Base-by-base conservation (phyloP, 2,888 invertebrate species). In the Xylota sylvarum region DNA sequence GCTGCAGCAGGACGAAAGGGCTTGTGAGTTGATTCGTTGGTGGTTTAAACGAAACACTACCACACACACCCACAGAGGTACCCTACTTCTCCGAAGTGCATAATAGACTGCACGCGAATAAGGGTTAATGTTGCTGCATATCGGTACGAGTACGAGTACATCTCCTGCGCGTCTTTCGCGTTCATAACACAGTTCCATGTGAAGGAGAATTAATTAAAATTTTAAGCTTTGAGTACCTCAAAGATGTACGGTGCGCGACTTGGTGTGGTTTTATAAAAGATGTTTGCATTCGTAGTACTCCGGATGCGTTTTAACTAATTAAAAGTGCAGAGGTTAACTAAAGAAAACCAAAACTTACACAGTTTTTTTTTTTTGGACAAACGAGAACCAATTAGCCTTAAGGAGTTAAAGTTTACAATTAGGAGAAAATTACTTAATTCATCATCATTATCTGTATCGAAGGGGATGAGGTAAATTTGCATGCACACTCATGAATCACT, bases 141-240 rank as follows among this genome's bases (percentile, higher is more conserved):
- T n/a, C n/a, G n/a, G n/a, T n/a, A n/a, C n/a, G n/a, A n/a, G n/a
- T n/a, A n/a, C n/a, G n/a, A 50, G 64, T 35, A 32, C 62, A 32
- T 46, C 46, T 46, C 32, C 56, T 48, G 27, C 23, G 14, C 40
- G 17, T 9, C 43, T 10, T 14, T 64, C 64, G 35, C 64, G 35
- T 55, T 58, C 65, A 27, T 17, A 23, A 3, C 58, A 48, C 19
- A 56, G 74, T 2, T 72, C 46, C 12, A 74, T 52, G 70, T 76
- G 58, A 55, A 70, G 70, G 52, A 37, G 65, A 76, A 80, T 85
- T 85, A 80, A 85, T 85, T 85, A 85, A 85, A 85, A 85, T 65
- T 80, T 80, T 67, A 85, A 80, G 55, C 65, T 80, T 80, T 72
- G 70, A 76, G 80, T 80, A 46, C n/a, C 76, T 85, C 76, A 64